Conservation (phyloP, 2,797 vertebrate genomes). For the Euphonia xanthogaster region DNA sequence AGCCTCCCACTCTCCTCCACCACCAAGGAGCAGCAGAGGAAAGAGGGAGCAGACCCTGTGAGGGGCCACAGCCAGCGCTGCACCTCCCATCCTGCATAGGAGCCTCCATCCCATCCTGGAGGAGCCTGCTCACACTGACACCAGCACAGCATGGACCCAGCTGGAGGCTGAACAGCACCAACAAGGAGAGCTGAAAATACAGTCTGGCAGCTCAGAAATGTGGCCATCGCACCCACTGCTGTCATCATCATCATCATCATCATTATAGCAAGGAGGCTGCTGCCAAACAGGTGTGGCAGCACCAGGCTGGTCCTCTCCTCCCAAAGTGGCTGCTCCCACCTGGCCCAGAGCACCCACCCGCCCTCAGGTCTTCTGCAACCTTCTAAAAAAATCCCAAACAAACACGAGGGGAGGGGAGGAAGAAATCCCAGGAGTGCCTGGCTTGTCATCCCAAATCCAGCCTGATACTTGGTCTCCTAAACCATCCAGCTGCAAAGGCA, state of each 20-base stretch:
- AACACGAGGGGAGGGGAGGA: background rate
- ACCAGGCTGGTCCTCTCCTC: background rate
- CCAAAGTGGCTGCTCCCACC: background rate
- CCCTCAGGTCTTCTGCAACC: background rate
- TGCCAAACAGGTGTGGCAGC: background rate
- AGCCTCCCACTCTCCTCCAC: background rate
- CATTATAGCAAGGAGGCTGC: background rate
- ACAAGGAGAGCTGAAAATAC: conserved; percentile 32
- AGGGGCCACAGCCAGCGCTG: conserved; percentile 7
- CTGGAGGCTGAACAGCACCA: conserved; percentile 56
- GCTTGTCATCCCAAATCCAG: background rate
- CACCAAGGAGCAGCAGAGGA: background rate
- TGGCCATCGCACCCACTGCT: background rate
- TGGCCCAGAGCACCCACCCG: background rate
- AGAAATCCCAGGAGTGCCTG: background rate
- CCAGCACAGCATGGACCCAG: conserved; percentile 40
- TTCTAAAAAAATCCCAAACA: background rate
- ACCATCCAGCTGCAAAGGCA: background rate
- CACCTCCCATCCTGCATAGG: conserved; percentile 57
- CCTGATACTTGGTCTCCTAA: background rate
- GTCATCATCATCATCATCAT: background rate
- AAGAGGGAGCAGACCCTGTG: background rate
- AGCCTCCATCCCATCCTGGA: conserved; percentile 46
- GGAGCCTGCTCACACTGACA: conserved; percentile 32
- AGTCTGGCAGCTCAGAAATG: background rate